Evolutionary conservation across 1,140 invertebrate genomes (phyloP).

Genomic region (Drosophila obscura): DNA sequence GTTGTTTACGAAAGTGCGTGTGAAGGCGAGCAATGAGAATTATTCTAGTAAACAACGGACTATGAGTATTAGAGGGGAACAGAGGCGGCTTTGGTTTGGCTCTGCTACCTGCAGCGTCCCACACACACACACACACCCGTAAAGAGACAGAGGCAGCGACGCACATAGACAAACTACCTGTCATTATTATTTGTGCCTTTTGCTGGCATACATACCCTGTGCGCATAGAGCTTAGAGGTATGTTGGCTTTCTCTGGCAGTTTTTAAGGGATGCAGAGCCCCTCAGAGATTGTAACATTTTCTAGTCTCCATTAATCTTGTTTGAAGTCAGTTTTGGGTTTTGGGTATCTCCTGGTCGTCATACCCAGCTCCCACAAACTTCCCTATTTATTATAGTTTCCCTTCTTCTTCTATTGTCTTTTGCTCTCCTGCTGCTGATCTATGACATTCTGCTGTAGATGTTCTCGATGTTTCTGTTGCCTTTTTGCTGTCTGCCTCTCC

Average conservation of each 20-base stretch:
- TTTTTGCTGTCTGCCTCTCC: conserved; percentile 9
- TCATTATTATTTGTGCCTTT: conserved; percentile 73
- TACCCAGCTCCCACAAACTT: background rate
- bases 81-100: conserved; percentile 21
- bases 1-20: conserved; percentile 83
- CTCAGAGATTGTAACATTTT: no score
- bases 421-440: conserved; percentile 31
- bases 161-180: conserved; percentile 73
- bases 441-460: conserved; percentile 50
- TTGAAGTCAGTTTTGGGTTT: background rate
- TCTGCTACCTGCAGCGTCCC: conserved; percentile 72
- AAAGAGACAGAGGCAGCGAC: conserved; percentile 30
- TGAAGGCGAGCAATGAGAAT: conserved; percentile 67
- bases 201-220: conserved; percentile 19
- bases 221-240: background rate
- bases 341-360: background rate
- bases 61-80: conserved; percentile 13
- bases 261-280: background rate
- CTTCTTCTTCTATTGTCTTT: conserved; percentile 11
- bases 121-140: conserved; percentile 42
- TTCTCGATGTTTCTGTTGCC: conserved; percentile 10
- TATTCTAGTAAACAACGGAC: conserved; percentile 69
- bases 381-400: conserved; percentile 1
- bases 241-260: background rate
- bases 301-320: no score